Conservation (phyloP, 1,140 invertebrate genomes). For the Drosophila novamexicana region DNA sequence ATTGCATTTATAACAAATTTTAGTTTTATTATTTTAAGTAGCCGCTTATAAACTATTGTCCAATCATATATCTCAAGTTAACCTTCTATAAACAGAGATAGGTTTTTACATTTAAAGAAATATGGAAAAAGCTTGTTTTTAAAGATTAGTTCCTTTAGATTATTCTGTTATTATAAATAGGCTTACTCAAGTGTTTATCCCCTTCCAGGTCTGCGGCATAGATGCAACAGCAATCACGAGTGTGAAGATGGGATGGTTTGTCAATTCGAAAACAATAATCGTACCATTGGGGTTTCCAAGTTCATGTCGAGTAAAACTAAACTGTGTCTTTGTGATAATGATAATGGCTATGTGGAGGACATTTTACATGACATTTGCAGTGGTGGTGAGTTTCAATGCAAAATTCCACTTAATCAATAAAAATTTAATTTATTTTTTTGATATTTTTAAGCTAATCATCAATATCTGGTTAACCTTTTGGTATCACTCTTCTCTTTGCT, state of each 20-base stretch:
- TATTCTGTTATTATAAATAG: background rate
- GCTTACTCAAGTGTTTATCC: background rate
- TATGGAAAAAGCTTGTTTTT: background rate
- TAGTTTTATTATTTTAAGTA: too few relatives aligned
- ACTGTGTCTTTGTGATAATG: constrained; percentile 86
- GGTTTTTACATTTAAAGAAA: too few relatives aligned
- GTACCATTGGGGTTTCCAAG: constrained; percentile 81
- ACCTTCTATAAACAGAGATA: too few relatives aligned
- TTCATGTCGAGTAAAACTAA: constrained; percentile 84
- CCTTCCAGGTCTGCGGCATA: constrained; percentile 85
- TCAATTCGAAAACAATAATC: constrained; percentile 85
- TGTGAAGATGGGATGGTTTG: constrained; percentile 86
- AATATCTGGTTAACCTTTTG: constrained; percentile 53
- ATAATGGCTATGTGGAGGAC: constrained; percentile 85
- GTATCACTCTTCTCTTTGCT: constrained; percentile 54
- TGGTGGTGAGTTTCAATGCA: constrained; percentile 78
- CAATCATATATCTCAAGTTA: too few relatives aligned
- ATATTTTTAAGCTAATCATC: constrained; percentile 44
- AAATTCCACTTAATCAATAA: background rate
- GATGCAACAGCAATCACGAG: constrained; percentile 85
- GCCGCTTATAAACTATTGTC: too few relatives aligned
- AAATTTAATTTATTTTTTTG: background rate
- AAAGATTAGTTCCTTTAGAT: background rate
- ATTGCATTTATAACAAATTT: too few relatives aligned
- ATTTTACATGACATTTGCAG: constrained; percentile 85